Percentiles rank a stretch among this genome's conserved stretches.
Conservation (phyloP, 2,113 vertebrate species). For the Stegostoma tigrinum region DNA sequence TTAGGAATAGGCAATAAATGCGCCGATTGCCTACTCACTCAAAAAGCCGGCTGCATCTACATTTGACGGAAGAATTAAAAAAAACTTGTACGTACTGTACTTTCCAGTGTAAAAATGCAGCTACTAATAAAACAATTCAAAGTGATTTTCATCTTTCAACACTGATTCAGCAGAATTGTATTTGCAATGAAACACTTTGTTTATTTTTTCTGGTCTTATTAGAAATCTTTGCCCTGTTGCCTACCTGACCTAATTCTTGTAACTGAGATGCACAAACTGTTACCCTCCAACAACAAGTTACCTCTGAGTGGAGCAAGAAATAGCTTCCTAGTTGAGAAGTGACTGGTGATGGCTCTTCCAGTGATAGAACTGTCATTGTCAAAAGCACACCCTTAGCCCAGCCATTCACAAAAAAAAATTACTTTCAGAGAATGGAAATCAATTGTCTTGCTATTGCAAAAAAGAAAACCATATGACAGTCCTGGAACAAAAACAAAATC, state of each 20-base stretch:
- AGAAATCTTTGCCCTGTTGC: not conserved
- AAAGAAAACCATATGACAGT: not conserved
- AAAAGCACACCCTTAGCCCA: not conserved
- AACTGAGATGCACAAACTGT: not conserved
- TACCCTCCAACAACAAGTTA: not conserved
- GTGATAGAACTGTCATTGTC: not conserved
- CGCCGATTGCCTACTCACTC: too few species aligned
- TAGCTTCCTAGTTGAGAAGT: not conserved
- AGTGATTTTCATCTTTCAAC: not conserved
- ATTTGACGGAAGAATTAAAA: too few species aligned
- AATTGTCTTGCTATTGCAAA: not conserved
- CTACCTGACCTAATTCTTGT: not conserved
- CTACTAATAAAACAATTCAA: not conserved
- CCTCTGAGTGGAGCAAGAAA: not conserved
- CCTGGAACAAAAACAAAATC: not conserved
- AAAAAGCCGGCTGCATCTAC: too few species aligned
- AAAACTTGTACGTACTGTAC: not conserved
- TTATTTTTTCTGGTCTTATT: not conserved
- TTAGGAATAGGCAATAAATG: too few species aligned
- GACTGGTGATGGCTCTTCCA: not conserved
- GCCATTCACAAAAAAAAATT: not conserved
- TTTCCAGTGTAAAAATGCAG: not conserved
- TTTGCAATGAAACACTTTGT: not conserved
- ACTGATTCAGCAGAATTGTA: not conserved
- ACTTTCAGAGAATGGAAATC: not conserved